Evolutionary conservation across 2,113 vertebrate genomes (phyloP).

Genomic region (Phrynocephalus versicolor): DNA sequence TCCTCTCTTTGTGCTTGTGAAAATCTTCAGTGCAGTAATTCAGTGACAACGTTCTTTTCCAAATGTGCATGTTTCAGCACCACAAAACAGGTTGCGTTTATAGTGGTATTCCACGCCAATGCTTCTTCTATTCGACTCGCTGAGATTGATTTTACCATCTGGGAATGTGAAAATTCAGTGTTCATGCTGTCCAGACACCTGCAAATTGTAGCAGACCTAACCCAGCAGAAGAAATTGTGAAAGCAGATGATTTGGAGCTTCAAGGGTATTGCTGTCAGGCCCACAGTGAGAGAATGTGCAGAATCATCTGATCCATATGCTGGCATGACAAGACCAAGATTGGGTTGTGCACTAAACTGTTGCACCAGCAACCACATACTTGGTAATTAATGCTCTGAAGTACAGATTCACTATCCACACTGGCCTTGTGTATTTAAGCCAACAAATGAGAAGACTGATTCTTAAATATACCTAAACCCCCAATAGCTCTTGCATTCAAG

Average conservation of each 20-base stretch:
- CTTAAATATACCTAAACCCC: not conserved
- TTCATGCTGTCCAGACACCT: constrained; percentile 20
- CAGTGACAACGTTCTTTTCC: constrained; percentile 16
- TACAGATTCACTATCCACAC: not conserved
- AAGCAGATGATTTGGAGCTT: constrained; percentile 5
- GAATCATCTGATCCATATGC: constrained; percentile 28
- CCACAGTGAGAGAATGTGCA: not conserved
- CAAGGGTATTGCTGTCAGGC: constrained; percentile 7
- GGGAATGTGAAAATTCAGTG: constrained; percentile 33
- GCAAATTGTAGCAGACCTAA: constrained; percentile 3
- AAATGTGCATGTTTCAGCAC: constrained; percentile 11
- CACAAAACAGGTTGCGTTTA: constrained; percentile 26
- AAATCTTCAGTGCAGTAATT: not conserved
- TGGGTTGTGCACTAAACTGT: constrained; percentile 10
- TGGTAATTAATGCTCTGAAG: constrained; percentile 4
- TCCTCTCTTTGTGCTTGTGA: not conserved
- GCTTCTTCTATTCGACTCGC: constrained; percentile 10
- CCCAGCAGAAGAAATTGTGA: constrained; percentile 5
- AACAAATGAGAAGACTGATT: not conserved
- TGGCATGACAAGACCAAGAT: constrained; percentile 8
- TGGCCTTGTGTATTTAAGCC: not conserved
- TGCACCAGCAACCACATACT: not conserved
- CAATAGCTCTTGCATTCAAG: not conserved
- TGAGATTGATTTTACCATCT: constrained; percentile 37
- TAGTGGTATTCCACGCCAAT: constrained; percentile 28